Conservation (phyloP, 2,888 invertebrate genomes). For the Lasioglossum marginatum region DNA sequence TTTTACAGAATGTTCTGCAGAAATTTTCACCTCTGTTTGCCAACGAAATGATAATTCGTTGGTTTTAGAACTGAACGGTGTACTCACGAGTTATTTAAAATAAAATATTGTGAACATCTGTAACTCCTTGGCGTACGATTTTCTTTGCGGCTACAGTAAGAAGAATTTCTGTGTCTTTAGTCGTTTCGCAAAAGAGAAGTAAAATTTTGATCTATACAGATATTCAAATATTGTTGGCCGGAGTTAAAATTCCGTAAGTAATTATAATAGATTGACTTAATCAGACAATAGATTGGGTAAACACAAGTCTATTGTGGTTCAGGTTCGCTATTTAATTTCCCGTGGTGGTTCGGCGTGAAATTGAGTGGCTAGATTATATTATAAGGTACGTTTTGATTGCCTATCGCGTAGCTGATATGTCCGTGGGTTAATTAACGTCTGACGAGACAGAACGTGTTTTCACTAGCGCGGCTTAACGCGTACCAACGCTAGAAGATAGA, state of each 20-base stretch:
- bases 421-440: slow-evolving; percentile 1
- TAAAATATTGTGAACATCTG: neutral
- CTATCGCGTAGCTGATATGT: neutral
- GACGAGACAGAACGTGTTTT: neutral
- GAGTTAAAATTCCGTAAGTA: neutral
- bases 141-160: neutral
- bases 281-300: neutral
- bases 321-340: neutral
- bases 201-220: neutral
- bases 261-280: neutral
- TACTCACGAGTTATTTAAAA: neutral
- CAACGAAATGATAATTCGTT: neutral
- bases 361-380: neutral
- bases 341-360: neutral
- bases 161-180: neutral
- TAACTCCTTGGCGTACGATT: neutral
- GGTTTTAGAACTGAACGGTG: neutral
- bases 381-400: neutral
- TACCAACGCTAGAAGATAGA: neutral
- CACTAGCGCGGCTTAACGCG: neutral
- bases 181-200: neutral
- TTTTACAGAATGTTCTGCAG: neutral
- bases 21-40: neutral
- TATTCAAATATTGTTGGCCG: neutral
- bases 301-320: neutral